Conservation (phyloP, 2,113 vertebrate species). For the Alces alces region DNA sequence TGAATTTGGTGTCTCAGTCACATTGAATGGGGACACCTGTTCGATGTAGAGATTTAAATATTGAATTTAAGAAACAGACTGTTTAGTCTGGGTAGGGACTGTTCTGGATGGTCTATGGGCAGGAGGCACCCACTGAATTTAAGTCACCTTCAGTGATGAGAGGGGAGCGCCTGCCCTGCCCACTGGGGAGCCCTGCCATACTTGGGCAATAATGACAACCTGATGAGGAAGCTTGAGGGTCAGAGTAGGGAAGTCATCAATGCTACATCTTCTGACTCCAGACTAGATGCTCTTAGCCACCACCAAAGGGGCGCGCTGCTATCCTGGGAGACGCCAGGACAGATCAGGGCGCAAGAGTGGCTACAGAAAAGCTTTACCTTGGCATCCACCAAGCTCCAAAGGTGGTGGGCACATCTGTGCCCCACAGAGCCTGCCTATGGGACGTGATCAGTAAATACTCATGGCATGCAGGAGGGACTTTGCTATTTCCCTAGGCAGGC, state of each 20-base stretch:
- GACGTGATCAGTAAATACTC: neutral
- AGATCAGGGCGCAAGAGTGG: neutral
- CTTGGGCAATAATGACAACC: neutral
- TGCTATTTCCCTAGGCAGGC: neutral
- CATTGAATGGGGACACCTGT: neutral
- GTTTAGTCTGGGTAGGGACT: neutral
- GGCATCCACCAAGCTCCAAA: neutral
- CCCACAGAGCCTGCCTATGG: neutral
- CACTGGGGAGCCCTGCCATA: neutral
- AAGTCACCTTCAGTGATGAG: neutral
- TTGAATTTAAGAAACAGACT: neutral
- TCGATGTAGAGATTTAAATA: neutral
- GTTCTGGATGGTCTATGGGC: neutral
- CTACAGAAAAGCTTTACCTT: neutral
- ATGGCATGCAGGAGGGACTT: neutral
- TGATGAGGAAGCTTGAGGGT: neutral
- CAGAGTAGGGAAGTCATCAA: neutral
- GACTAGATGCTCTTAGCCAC: neutral
- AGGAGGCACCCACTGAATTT: neutral
- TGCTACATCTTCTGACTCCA: neutral
- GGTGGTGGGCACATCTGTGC: neutral
- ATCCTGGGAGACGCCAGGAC: neutral
- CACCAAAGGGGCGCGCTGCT: neutral
- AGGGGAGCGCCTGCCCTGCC: neutral
- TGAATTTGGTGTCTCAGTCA: neutral